Conservation (phyloP, 2,797 vertebrate genomes). For the Notolepis coatsorum region DNA sequence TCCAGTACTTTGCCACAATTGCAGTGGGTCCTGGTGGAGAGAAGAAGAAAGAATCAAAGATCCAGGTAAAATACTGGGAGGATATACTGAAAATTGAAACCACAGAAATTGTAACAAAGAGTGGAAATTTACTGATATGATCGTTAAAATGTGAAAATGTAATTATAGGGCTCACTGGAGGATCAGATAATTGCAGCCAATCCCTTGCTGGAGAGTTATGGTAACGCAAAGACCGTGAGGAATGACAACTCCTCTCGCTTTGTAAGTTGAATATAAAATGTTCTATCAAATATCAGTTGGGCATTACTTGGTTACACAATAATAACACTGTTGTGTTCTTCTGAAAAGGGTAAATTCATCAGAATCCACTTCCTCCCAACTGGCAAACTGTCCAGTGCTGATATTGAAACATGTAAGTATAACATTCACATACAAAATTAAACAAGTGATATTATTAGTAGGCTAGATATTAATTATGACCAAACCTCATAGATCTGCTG, state of each 20-base stretch:
- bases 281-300: neutral
- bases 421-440: neutral
- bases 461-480: slow-evolving; percentile 7
- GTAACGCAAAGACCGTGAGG: slow-evolving; percentile 92
- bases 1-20: slow-evolving; percentile 83
- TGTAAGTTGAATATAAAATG: slow-evolving; percentile 69
- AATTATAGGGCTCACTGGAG: slow-evolving; percentile 83
- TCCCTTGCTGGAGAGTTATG: slow-evolving; percentile 89
- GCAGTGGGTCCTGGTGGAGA: slow-evolving; percentile 57
- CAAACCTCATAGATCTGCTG: slow-evolving; percentile 89
- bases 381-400: slow-evolving; percentile 90
- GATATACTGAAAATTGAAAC: no score
- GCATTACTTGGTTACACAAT: neutral
- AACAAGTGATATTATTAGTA: neutral
- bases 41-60: slow-evolving; percentile 59
- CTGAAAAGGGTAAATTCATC: slow-evolving; percentile 86
- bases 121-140: neutral
- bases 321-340: neutral
- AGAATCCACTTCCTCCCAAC: slow-evolving; percentile 73
- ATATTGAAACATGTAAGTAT: slow-evolving; percentile 91
- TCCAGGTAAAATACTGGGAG: slow-evolving; percentile 13
- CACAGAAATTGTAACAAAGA: neutral
- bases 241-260: slow-evolving; percentile 95
- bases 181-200: slow-evolving; percentile 86
- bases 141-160: neutral